phyloP scores from a whole-genome alignment of 2,113 vertebrate genomes.

The Amia ocellicauda region DNA sequence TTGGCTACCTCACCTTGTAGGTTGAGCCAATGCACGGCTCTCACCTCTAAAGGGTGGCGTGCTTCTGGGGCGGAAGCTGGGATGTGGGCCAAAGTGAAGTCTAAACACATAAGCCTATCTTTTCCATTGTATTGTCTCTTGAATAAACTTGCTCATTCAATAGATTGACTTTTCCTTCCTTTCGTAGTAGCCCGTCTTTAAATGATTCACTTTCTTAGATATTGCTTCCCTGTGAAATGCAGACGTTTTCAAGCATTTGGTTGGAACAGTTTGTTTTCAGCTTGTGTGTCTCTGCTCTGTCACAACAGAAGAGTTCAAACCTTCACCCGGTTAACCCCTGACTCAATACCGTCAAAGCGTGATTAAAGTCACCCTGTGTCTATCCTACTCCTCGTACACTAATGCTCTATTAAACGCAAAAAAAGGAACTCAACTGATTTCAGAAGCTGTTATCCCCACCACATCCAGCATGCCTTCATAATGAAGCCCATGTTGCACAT shows the following conservation, averaged over 20 bases:
- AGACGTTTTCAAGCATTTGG: too few relatives aligned
- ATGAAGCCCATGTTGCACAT: not conserved
- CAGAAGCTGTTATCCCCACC: not conserved
- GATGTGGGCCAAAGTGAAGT: constrained; percentile 46
- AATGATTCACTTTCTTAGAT: constrained; percentile 10
- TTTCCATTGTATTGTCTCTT: constrained; percentile 29
- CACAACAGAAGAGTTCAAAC: too few relatives aligned
- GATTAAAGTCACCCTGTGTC: too few relatives aligned
- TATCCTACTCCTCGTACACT: not conserved
- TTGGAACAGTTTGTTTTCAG: too few relatives aligned
- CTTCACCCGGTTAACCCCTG: too few relatives aligned
- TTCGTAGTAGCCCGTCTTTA: not conserved
- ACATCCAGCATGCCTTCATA: constrained; percentile 12
- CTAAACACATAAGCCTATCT: constrained; percentile 35
- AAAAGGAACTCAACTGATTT: not conserved
- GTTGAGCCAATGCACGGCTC: constrained; percentile 48
- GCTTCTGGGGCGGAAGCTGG: constrained; percentile 44
- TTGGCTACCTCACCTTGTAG: constrained; percentile 42
- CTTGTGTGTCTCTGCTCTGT: too few relatives aligned
- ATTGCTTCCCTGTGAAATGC: too few relatives aligned
- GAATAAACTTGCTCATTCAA: constrained; percentile 26
- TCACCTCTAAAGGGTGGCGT: constrained; percentile 56
- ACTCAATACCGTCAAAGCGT: too few relatives aligned
- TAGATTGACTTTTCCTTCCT: constrained; percentile 3
- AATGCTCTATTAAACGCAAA: constrained; percentile 8